Conservation (phyloP, 2,888 invertebrate genomes). For the Anaspis maculata region DNA sequence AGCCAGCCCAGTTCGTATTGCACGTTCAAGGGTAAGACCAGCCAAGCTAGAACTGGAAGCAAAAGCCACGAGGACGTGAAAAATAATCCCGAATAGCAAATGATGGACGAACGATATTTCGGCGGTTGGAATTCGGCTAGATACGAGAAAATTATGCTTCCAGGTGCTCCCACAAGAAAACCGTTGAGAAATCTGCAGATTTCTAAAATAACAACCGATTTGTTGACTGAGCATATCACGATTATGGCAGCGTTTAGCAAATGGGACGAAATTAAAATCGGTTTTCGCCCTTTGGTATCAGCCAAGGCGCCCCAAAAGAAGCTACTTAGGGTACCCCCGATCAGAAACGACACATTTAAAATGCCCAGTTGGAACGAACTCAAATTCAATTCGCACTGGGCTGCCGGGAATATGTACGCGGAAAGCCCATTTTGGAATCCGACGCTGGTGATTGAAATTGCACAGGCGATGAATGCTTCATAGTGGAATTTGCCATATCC, state of each 20-base stretch:
- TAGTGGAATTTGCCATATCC: slow-evolving; percentile 65
- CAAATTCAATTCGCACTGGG: slow-evolving; percentile 59
- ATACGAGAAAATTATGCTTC: slow-evolving; percentile 48
- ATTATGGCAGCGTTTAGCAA: slow-evolving; percentile 45
- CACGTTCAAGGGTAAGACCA: slow-evolving; percentile 28
- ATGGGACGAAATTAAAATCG: slow-evolving; percentile 35
- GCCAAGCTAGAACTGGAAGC: slow-evolving; percentile 46
- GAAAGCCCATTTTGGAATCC: slow-evolving; percentile 60
- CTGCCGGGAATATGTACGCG: slow-evolving; percentile 65
- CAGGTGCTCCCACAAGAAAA: slow-evolving; percentile 38
- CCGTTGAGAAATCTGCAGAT: slow-evolving; percentile 58
- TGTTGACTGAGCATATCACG: slow-evolving; percentile 26
- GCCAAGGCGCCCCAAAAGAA: slow-evolving; percentile 75
- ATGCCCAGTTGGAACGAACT: slow-evolving; percentile 59
- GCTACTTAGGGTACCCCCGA: slow-evolving; percentile 64
- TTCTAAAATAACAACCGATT: slow-evolving; percentile 18
- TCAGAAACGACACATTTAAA: slow-evolving; percentile 63
- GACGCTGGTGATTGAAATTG: slow-evolving; percentile 52
- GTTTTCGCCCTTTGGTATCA: slow-evolving; percentile 64
- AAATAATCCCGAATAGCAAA: slow-evolving; percentile 57
- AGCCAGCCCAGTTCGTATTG: slow-evolving; percentile 22
- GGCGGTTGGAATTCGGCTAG: slow-evolving; percentile 58
- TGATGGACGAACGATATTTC: slow-evolving; percentile 49
- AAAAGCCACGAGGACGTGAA: slow-evolving; percentile 57
- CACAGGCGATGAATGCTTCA: slow-evolving; percentile 54